phyloP scores from a whole-genome alignment of 2,113 vertebrate genomes.

The Picathartes gymnocephalus region DNA sequence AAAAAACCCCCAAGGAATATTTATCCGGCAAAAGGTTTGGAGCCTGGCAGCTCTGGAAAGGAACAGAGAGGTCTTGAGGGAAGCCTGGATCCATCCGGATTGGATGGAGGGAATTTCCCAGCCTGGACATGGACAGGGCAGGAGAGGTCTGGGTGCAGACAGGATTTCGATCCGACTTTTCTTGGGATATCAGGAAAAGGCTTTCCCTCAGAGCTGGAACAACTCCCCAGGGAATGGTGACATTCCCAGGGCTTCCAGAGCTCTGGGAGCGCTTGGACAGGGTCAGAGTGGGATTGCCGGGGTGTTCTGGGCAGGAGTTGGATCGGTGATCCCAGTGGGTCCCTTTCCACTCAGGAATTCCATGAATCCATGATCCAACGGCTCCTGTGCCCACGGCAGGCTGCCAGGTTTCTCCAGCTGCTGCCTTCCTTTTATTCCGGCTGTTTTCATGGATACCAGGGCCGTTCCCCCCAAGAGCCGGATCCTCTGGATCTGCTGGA shows the following conservation, averaged over 20 bases:
- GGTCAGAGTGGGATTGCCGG: neutral
- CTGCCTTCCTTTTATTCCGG: neutral
- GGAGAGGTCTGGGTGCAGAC: neutral
- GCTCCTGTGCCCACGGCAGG: fast-evolving
- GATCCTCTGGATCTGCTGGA: neutral
- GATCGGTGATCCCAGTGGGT: fast-evolving
- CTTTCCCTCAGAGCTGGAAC: fast-evolving
- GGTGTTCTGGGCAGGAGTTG: neutral
- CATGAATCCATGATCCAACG: fast-evolving
- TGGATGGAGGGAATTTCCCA: neutral
- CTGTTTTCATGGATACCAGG: fast-evolving
- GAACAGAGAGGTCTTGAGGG: neutral
- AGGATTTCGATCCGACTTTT: neutral
- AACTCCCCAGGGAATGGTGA: neutral
- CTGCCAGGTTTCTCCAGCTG: neutral
- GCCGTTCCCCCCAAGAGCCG: neutral
- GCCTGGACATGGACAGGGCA: neutral
- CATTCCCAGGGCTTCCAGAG: neutral
- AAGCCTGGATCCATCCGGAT: neutral
- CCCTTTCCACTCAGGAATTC: neutral
- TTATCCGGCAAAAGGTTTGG: neutral
- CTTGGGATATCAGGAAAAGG: neutral
- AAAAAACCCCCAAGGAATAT: neutral
- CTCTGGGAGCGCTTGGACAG: neutral
- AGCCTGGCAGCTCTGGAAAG: neutral